Base-by-base conservation (phyloP, 1,140 invertebrate species). In the Drosophila serrata region DNA sequence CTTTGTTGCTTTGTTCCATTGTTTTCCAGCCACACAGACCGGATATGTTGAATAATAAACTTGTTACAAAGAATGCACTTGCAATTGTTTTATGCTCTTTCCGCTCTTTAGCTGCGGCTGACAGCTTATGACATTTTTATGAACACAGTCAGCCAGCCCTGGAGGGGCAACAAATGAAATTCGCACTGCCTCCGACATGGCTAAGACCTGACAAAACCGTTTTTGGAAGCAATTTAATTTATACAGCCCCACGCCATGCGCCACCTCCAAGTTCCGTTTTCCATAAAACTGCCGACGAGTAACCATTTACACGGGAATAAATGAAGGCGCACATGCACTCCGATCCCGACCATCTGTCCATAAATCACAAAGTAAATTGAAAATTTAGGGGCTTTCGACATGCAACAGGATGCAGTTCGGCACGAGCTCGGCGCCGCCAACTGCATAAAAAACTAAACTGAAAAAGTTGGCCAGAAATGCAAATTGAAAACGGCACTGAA, bases 321-420 rank as follows among this genome's bases (percentile, higher is more conserved):
- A 37, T 55, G 33, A 24, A 55, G 51, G 33, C 43, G 31, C 62
- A 73, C 84, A 88, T 79, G 84, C 75, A 63, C 78, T 43, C 42
- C 49, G 74, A 65, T 60, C 13, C 56, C n/a, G 3, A 37, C 40
- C 15, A 77, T 29, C 56, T 48, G 57, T 51, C 59, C 53, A 75
- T 87, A 87, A 85, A 73, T 85, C 75, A 82, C 29, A 49, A 27
- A 65, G 59, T 19, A 56, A 57, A 64, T 76, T 57, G 37, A 43
- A 65, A 76, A 88, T 76, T 82, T 79, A 82, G 64, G 46, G 51
- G 58, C 67, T 49, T 35, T 61, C 42, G 46, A 74, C 82, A 87
- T 84, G 84, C 84, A 87, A 87, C 82, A 87, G 64, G 74, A 56
- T 49, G 58, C 22, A 42, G 11, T 22, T 27, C 3, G 40, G 53